Conservation (phyloP, 2,797 vertebrate genomes). For the Neomorphus geoffroyi region DNA sequence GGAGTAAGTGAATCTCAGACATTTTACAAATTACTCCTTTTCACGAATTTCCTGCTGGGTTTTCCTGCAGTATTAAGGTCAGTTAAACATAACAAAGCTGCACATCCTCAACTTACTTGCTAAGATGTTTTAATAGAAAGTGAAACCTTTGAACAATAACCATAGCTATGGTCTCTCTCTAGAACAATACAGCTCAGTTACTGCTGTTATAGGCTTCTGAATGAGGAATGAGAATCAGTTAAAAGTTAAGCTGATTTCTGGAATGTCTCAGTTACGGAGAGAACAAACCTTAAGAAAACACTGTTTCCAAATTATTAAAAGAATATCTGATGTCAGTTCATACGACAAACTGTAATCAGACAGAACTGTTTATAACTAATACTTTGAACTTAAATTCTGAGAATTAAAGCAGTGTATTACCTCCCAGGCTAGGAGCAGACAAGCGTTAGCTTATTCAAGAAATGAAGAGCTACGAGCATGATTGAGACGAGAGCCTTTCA, state of each 20-base stretch:
- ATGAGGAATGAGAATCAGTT: not conserved
- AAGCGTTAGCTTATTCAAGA: not conserved
- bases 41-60: not conserved
- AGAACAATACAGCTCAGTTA: not conserved
- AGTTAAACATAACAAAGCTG: not conserved
- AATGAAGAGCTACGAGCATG: not conserved
- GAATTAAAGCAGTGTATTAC: not conserved
- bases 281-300: not conserved
- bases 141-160: not conserved
- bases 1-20: not conserved
- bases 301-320: conserved; percentile 13
- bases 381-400: not conserved
- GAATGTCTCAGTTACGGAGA: not conserved
- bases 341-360: conserved; percentile 30
- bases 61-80: not conserved
- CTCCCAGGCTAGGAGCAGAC: not conserved
- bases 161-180: not conserved
- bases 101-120: not conserved
- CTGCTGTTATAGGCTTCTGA: not conserved
- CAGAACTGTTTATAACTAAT: not conserved
- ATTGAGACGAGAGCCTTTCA: not conserved
- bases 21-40: not conserved
- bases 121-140: not conserved
- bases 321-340: conserved; percentile 19
- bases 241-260: not conserved